Conservation (phyloP, 2,888 invertebrate genomes). For the Loripinus fragilis region DNA sequence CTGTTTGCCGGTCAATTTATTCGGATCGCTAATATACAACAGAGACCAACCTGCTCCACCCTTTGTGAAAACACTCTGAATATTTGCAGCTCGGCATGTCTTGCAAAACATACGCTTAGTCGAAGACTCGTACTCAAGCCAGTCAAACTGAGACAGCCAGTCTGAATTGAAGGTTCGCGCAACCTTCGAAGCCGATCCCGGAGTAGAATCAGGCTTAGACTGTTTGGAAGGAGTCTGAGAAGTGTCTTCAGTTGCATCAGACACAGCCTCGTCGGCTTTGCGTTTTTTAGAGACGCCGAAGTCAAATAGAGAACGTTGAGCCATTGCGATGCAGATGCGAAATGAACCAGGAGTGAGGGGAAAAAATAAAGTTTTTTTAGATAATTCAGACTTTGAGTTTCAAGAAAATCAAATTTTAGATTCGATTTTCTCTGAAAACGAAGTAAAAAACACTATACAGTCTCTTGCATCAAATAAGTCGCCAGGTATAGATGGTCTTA, state of each 20-base stretch:
- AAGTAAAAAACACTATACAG: too few relatives aligned
- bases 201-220: neutral
- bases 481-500: too few relatives aligned
- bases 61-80: constrained; percentile 19
- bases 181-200: neutral
- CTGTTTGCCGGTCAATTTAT: too few relatives aligned
- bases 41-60: constrained; percentile 21
- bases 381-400: too few relatives aligned
- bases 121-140: neutral
- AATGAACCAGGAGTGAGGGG: too few relatives aligned
- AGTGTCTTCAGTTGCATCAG: neutral
- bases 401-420: too few relatives aligned
- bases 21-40: too few relatives aligned
- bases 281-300: neutral
- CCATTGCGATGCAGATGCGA: neutral
- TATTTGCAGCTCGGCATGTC: constrained; percentile 17
- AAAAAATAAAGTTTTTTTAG: too few relatives aligned
- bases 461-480: too few relatives aligned
- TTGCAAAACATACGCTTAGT: neutral
- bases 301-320: neutral
- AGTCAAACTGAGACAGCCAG: neutral
- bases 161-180: neutral
- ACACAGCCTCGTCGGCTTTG: neutral
- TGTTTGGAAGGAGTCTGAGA: neutral
- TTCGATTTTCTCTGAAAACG: too few relatives aligned